Conservation (phyloP, 30 jellyfish, hydroid and myxozoan genomes). For the Rhopilema esculentum region DNA sequence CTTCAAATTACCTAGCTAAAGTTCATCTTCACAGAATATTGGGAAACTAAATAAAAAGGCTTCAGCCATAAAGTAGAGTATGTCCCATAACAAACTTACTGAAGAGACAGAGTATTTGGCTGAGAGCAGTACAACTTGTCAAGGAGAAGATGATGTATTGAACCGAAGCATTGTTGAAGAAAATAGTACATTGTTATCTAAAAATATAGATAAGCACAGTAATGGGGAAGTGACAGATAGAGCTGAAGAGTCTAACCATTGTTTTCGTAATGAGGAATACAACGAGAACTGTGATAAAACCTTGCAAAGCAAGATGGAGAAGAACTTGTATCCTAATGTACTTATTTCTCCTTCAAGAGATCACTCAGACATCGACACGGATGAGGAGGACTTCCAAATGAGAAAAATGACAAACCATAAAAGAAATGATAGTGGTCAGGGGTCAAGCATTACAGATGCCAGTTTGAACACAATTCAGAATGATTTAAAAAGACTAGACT, state of each 20-base stretch:
- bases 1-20: too few relatives aligned
- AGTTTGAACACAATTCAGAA: constrained; percentile 34
- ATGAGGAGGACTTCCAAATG: constrained; percentile 89
- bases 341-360: constrained; percentile 79
- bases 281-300: not conserved
- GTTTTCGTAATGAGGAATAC: not conserved
- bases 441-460: constrained; percentile 86
- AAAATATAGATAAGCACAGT: not conserved
- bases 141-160: constrained; percentile 2
- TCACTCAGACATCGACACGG: constrained; percentile 83
- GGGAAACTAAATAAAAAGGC: not conserved
- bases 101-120: constrained; percentile 24
- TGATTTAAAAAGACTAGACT: constrained; percentile 49
- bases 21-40: not conserved
- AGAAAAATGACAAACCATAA: constrained; percentile 55
- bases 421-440: constrained; percentile 94
- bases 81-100: not conserved
- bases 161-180: constrained; percentile 26
- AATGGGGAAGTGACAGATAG: not conserved
- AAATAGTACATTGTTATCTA: constrained; percentile 7
- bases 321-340: constrained; percentile 84
- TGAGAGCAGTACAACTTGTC: not conserved
- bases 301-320: constrained; percentile 7
- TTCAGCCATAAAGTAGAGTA: not conserved
- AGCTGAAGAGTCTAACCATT: not conserved